Base-by-base conservation (phyloP, 1,140 invertebrate genomes). In the Mylabris phalerata region DNA sequence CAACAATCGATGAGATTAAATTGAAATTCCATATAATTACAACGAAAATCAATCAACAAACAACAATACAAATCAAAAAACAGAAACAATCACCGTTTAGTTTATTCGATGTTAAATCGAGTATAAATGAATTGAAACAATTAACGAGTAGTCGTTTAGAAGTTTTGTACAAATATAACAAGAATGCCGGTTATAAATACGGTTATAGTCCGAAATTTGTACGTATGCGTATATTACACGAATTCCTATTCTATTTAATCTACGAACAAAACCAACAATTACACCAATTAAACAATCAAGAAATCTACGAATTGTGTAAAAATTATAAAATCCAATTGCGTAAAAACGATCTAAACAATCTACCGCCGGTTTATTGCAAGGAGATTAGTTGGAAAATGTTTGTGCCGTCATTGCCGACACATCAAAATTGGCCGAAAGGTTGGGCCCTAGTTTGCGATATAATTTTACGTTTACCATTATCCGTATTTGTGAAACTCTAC, bases 401-500 rank as follows among this genome's bases (percentile, higher is more conserved):
- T 67, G 73, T 92, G 9, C 82, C 85, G 2, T 83, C 87, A 1
- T 66, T 92, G 41, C 85, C 83, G 1, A 67, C 72, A 44, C 83
- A 89, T 66, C 69, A 65, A 41, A 79, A 79, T 41, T 88, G 81
- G 73, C 75, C 77, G 1, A 40, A 71, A n/a, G 89, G 90, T 13
- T 92, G 89, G 88, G 77, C 81, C n/a, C 76, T 88, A 44, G 77
- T 91, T 61, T 81, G 80, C 58, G 90, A 93, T 68, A 70, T 89
- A 6, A 68, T 92, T 4, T 71, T 89, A 1, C 76, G 86, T 0
- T 74, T 93, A 60, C 90, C 90, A 0, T 63, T 93, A 0, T 84
- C 81, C 0, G 66, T 92, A 9, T 88, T 91, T 60, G 75, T 87
- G 0, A 83, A 86, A 61, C 65, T 91, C 1, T 80, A 85, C 47